Evolutionary conservation across 2,113 vertebrate species (phyloP).

Genomic region (Gorsachius goisagi): DNA sequence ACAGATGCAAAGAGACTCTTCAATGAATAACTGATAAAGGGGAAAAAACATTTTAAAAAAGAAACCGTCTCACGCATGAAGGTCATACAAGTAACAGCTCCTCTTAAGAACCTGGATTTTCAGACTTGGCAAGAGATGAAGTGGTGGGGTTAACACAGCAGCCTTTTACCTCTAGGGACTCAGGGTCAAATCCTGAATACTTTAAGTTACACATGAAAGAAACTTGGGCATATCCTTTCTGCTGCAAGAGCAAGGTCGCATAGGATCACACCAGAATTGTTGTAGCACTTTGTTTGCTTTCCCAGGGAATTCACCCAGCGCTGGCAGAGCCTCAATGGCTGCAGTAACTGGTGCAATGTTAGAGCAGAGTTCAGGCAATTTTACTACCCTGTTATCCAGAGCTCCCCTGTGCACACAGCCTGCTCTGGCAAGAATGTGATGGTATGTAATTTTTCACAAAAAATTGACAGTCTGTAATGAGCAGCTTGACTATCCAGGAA

Average conservation of each 20-base stretch:
- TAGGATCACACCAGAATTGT: rapidly evolving
- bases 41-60: conserved; percentile 63
- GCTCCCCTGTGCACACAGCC: not conserved
- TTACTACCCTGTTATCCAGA: not conserved
- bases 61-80: conserved; percentile 66
- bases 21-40: conserved; percentile 76
- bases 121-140: conserved; percentile 40
- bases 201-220: not conserved
- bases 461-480: not conserved
- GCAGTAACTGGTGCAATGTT: not conserved
- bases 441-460: not conserved
- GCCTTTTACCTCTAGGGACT: not conserved
- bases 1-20: conserved; percentile 71
- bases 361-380: not conserved
- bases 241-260: not conserved
- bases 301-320: not conserved
- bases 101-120: conserved; percentile 38
- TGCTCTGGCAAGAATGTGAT: not conserved
- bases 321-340: not conserved
- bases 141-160: conserved; percentile 5
- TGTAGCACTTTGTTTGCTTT: not conserved
- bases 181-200: not conserved
- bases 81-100: conserved; percentile 61
- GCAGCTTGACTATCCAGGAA: not conserved
- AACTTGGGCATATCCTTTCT: not conserved